Evolutionary conservation across 2,888 invertebrate species (phyloP), one percentile per base, ranked within the genome.

Genomic region (Leistus spinibarbis): DNA sequence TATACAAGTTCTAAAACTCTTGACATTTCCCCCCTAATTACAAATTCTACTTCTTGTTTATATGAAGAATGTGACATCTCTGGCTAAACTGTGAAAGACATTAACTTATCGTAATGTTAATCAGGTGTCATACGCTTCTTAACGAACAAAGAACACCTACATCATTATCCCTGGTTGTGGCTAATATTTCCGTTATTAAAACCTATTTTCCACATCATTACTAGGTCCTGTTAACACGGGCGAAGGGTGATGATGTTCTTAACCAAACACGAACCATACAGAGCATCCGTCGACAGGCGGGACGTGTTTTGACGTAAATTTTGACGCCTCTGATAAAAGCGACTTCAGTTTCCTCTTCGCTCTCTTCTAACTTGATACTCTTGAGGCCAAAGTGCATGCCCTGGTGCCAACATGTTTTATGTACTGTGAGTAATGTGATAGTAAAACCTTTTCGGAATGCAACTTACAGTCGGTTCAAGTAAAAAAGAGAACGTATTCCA

Each of bases 111-210:
- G n/a, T n/a, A n/a, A n/a, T n/a, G n/a, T 40, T 13, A 7, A 40
- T 40, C 57, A 69, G 16, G 69, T 69, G 69, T 57, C 69, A 69
- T 69, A 60, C 57, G 20, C 57, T 57, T 57, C 9, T 70, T 70
- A 63, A 17, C 70, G 63, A 71, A 71, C 71, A 71, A 71, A 71
- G 71, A 64, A 56, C 65, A 56, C 16, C 5, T 40, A 22, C 73
- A 60, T 73, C 73, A 73, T 73, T 73, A 73, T 73, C 73, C 73
- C 57, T 16, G 19, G 60, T 60, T 71, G 60, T 16, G 19, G 60
- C 20, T 71, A 67, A 67, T 73, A 73, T 67, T 73, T 73, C 73
- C 73, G 66, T 73, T 67, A 73, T 73, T 73, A 73, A 73, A 73
- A 62, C 60, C 57, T 60, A 73, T 73, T 73, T 73, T 66, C 73